A percentile compares a stretch with the other conserved stretches of the same genome.
These are phyloP conservation scores for Steromphala cineraria DNA, from an alignment of 2,888 invertebrate species.

Conservation along the genomic window DNA sequence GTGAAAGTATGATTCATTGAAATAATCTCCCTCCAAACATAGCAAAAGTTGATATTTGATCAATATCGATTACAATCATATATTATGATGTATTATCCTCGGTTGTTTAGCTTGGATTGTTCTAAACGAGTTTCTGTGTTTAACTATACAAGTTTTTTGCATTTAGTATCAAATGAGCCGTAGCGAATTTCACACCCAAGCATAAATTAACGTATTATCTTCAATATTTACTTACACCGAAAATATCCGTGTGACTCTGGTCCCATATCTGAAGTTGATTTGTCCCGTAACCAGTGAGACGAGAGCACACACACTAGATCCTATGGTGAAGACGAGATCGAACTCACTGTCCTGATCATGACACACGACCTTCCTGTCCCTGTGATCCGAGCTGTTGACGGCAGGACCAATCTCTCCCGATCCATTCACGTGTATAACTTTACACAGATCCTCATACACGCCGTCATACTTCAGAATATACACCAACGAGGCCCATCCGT, in stretches of 20 bases:
- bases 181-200: too few species aligned
- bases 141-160: too few species aligned
- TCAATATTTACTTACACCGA: neutral
- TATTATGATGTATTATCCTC: too few species aligned
- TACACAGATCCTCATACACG: neutral
- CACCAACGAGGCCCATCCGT: constrained; percentile 1
- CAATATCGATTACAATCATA: too few species aligned
- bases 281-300: neutral
- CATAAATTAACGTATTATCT: too few species aligned
- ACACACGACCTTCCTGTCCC: neutral
- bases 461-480: neutral
- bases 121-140: too few species aligned
- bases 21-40: too few species aligned
- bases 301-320: neutral
- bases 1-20: too few species aligned
- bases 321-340: neutral
- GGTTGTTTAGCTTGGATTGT: too few species aligned
- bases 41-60: too few species aligned
- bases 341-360: neutral
- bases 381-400: too few species aligned
- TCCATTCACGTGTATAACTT: neutral
- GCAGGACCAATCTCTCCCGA: neutral
- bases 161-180: too few species aligned
- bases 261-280: neutral
- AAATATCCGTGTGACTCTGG: neutral